Percentiles rank a stretch among this genome's conserved stretches.
These are phyloP conservation scores for Typhlichthys eigenmanni DNA, from an alignment of 2,797 vertebrate species.

Conservation along the genomic window DNA sequence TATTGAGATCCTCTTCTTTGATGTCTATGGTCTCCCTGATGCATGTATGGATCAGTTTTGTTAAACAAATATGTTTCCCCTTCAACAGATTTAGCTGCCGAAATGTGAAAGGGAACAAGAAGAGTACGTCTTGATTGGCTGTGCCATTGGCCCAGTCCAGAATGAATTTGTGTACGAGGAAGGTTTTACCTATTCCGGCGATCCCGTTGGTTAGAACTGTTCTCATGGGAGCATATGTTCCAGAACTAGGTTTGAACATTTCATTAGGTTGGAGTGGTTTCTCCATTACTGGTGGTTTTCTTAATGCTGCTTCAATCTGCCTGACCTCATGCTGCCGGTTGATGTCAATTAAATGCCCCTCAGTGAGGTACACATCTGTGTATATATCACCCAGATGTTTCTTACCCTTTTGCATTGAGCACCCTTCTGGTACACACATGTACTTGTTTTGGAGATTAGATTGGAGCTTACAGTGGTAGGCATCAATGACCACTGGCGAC, in stretches of 20 bases:
- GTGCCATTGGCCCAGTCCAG: slow-evolving; percentile 33
- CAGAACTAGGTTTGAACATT: background rate
- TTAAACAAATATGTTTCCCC: background rate
- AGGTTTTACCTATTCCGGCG: slow-evolving; percentile 35
- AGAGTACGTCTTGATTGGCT: slow-evolving; percentile 27
- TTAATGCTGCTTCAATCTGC: slow-evolving; percentile 5
- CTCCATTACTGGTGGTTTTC: background rate
- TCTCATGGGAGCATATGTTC: slow-evolving; percentile 6
- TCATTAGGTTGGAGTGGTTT: background rate
- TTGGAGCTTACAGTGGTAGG: slow-evolving; percentile 19
- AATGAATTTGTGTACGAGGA: slow-evolving; percentile 28
- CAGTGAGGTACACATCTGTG: slow-evolving; percentile 32
- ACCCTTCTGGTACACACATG: slow-evolving; percentile 21
- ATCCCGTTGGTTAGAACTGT: slow-evolving; percentile 28
- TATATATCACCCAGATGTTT: slow-evolving; percentile 28
- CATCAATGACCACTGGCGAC: slow-evolving; percentile 4
- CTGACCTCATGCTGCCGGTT: slow-evolving; percentile 20
- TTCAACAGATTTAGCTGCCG: slow-evolving; percentile 26
- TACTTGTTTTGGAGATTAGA: slow-evolving; percentile 32
- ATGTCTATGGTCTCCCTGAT: slow-evolving; percentile 6
- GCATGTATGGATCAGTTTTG: background rate
- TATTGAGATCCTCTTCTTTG: background rate
- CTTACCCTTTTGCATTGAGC: slow-evolving; percentile 12
- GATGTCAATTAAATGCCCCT: slow-evolving; percentile 1
- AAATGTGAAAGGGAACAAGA: slow-evolving; percentile 31